Conservation (phyloP, 2,113 vertebrate species). For the Ranitomeya variabilis region DNA sequence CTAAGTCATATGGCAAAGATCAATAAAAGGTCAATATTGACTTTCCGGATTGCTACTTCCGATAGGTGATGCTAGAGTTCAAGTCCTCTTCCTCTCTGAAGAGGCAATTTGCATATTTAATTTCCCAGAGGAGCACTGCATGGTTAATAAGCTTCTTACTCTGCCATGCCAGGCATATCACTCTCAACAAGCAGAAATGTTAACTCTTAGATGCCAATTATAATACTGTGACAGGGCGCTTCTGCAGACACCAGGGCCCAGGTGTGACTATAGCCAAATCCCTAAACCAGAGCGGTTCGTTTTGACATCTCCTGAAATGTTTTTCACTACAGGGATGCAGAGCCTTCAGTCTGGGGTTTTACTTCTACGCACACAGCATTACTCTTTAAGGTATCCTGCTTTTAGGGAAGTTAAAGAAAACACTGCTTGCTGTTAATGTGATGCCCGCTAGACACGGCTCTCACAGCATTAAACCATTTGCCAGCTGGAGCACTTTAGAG, state of each 20-base stretch:
- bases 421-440: slow-evolving; percentile 33
- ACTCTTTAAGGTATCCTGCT: slow-evolving; percentile 9
- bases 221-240: neutral
- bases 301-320: neutral
- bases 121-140: no score
- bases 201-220: neutral
- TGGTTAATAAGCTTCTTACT: no score
- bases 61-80: no score
- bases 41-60: no score
- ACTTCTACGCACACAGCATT: neutral
- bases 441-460: slow-evolving; percentile 26
- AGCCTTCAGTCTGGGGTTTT: neutral
- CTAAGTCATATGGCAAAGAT: no score
- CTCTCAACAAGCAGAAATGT: neutral
- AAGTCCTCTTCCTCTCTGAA: no score
- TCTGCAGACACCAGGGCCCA: neutral
- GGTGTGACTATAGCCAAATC: neutral
- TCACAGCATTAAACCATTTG: slow-evolving; percentile 42
- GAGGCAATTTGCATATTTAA: no score
- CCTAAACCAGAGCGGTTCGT: neutral
- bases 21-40: no score
- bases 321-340: neutral
- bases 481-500: slow-evolving; percentile 56
- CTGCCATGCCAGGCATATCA: no score
- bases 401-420: slow-evolving; percentile 9